Conservation (phyloP, 2,888 invertebrate species). For the Hetaerina titia region DNA sequence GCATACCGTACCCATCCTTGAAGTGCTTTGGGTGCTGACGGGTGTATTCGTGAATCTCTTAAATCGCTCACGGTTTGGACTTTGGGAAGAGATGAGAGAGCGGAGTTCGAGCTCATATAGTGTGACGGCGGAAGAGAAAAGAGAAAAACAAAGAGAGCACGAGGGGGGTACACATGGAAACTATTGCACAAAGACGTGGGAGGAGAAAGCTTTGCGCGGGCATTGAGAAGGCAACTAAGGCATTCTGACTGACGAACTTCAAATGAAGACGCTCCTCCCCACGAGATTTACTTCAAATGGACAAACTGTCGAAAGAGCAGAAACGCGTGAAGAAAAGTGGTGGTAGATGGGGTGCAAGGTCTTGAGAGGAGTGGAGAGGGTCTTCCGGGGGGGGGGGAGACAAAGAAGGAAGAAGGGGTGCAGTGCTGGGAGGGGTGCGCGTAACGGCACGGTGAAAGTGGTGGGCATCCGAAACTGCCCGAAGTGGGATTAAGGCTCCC, state of each 20-base stretch:
- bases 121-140: too few relatives aligned
- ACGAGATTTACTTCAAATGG: not conserved
- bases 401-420: not conserved
- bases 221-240: not conserved
- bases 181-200: too few relatives aligned
- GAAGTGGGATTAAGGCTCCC: conserved; percentile 22
- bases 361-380: not conserved
- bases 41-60: too few relatives aligned
- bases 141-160: too few relatives aligned
- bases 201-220: too few relatives aligned
- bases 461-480: not conserved
- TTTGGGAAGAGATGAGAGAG: too few relatives aligned
- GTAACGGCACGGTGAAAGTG: not conserved
- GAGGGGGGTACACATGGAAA: too few relatives aligned
- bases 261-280: conserved; percentile 37
- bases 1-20: too few relatives aligned
- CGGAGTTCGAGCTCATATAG: too few relatives aligned
- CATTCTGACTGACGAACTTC: not conserved
- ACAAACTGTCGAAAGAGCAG: conserved; percentile 29
- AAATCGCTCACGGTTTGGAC: too few relatives aligned
- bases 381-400: not conserved
- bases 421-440: not conserved
- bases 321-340: not conserved
- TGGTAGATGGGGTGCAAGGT: not conserved
- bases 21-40: too few relatives aligned